Evolutionary conservation across 2,797 vertebrate species (phyloP), one percentile per base, ranked within the genome.

Genomic region (Rhinoraja longicauda): DNA sequence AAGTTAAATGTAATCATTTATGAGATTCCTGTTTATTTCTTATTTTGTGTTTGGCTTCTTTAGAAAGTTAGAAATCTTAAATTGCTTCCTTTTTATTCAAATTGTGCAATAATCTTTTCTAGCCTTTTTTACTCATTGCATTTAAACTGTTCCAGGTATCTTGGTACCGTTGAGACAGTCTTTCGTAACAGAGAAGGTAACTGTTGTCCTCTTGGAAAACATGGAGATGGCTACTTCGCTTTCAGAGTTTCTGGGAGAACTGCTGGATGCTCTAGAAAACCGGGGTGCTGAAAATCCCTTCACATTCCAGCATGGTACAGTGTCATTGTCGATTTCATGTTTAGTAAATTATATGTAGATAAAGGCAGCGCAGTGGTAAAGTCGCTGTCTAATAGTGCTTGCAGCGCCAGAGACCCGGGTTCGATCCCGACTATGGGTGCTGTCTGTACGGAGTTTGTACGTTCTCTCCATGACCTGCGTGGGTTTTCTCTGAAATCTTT

Each of bases 221-320:
- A 95, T 99, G 95, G 98, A 99, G 95, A 98, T 96, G 95, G 96
- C 97, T 21, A 88, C 94, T 0, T 98, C 98, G 0, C 96, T 99
- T 36, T 97, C 96, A 0, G 97, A 97, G 93, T 96, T 99, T 93
- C 94, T 99, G n/a, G 98, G 97, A 81, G 98, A 99, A 94, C 97
- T 99, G 93, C 97, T 98, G 94, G 96, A 97, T 94, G 96, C 97
- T 82, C 96, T 99, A 95, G 98, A 99, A 96, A 98, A 96, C 95
- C 95, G 97, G 73, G 97, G 97, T 93, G 94, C 95, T 0, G 96
- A 97, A 93, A 96, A 96, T 72, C 96, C 97, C 0, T 96, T 94
- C 91, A 96, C 93, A 94, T 94, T 97, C 94, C 96, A 96, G 79
- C 97, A 95, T 97, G 97, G 97, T 97, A 94, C 95, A 92, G 75